A percentile compares a stretch with the other conserved stretches of the same genome.
phyloP scores from a whole-genome alignment of 2,113 vertebrate species.

The Nesogale talazaci region DNA sequence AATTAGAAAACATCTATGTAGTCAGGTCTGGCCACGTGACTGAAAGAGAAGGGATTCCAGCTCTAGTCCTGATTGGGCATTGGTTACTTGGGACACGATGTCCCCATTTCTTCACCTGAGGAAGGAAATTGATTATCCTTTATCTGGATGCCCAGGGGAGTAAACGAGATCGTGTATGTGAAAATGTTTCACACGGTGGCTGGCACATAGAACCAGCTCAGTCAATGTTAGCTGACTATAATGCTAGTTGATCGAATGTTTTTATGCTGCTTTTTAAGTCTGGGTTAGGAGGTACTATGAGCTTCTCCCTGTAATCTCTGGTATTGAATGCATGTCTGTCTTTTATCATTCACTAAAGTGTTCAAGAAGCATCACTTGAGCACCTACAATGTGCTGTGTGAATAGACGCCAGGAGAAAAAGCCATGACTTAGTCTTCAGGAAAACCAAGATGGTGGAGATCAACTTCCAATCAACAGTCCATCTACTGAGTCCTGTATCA shows the following conservation, averaged over 20 bases:
- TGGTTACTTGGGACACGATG: background rate
- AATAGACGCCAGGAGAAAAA: background rate
- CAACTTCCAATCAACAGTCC: background rate
- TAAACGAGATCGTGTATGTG: background rate
- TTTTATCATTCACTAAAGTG: background rate
- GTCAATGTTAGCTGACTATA: background rate
- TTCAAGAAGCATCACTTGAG: background rate
- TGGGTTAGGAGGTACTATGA: background rate
- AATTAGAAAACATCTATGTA: background rate
- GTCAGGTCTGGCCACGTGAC: background rate
- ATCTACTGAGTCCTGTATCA: background rate
- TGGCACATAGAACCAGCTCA: background rate
- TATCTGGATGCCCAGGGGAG: background rate
- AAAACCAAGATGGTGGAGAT: background rate
- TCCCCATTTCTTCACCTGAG: background rate
- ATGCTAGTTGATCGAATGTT: background rate
- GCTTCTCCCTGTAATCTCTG: background rate
- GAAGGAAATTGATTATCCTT: background rate
- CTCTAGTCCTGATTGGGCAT: background rate
- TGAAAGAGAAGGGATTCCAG: background rate
- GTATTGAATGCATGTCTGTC: background rate
- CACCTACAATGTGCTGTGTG: background rate
- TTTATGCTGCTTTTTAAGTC: background rate
- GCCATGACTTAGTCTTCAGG: background rate
- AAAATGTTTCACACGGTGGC: background rate